phyloP scores from a whole-genome alignment of 2,888 invertebrate genomes.

The Thecocarcelia acutangulata region DNA sequence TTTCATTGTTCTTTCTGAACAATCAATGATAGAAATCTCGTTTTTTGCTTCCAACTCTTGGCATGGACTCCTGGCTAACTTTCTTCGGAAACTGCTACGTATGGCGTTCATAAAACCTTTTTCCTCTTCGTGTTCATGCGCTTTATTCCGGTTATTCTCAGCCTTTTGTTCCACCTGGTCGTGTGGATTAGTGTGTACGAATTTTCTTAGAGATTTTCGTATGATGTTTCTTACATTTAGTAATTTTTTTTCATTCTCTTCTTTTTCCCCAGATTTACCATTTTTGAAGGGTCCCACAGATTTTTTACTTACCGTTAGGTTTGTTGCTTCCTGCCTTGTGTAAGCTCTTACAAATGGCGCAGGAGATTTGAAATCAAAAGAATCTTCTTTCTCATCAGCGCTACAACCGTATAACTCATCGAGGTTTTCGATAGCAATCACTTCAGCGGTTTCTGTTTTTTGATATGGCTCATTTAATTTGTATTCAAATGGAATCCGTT shows the following conservation, averaged over 20 bases:
- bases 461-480: slow-evolving; percentile 14
- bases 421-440: slow-evolving; percentile 23
- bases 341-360: slow-evolving; percentile 79
- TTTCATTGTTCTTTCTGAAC: slow-evolving; percentile 78
- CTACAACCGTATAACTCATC: slow-evolving; percentile 69
- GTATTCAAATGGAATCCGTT: slow-evolving; percentile 47
- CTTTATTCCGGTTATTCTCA: slow-evolving; percentile 42
- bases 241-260: slow-evolving; percentile 66
- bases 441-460: slow-evolving; percentile 35
- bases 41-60: slow-evolving; percentile 43
- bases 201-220: slow-evolving; percentile 79
- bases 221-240: slow-evolving; percentile 75
- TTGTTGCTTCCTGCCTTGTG: slow-evolving; percentile 72
- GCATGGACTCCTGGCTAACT: slow-evolving; percentile 67
- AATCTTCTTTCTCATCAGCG: slow-evolving; percentile 69
- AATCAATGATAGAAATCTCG: slow-evolving; percentile 79
- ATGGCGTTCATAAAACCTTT: slow-evolving; percentile 72
- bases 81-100: slow-evolving; percentile 79
- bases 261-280: slow-evolving; percentile 70
- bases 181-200: slow-evolving; percentile 75
- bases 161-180: slow-evolving; percentile 14
- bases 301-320: slow-evolving; percentile 71
- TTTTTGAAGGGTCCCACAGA: slow-evolving; percentile 72
- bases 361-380: slow-evolving; percentile 77
- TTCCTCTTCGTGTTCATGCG: slow-evolving; percentile 31